Evolutionary conservation across 92 coral and sea anemone genomes (phyloP).

Genomic region (Porites lobata): DNA sequence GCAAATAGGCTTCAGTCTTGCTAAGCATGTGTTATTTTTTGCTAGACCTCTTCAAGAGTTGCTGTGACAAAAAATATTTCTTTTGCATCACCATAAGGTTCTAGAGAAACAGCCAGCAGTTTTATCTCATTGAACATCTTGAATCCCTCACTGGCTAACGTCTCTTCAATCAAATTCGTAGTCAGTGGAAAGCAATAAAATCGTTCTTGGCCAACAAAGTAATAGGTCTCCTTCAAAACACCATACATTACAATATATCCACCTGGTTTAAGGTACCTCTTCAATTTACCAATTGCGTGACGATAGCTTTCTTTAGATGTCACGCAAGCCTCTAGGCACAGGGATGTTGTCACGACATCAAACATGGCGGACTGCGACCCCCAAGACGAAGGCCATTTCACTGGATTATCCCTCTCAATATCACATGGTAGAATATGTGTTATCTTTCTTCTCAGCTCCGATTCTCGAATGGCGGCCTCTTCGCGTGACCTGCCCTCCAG

Average conservation of each 20-base stretch:
- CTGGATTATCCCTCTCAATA: slow-evolving; percentile 37
- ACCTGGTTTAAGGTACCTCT: slow-evolving; percentile 60
- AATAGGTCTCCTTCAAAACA: slow-evolving; percentile 47
- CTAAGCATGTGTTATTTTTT: no score
- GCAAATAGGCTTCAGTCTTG: no score
- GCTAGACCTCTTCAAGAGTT: neutral
- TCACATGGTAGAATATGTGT: slow-evolving; percentile 69
- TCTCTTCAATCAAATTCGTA: slow-evolving; percentile 47
- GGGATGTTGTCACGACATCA: slow-evolving; percentile 69
- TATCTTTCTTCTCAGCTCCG: slow-evolving; percentile 55
- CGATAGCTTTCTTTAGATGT: slow-evolving; percentile 55
- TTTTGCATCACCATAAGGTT: neutral
- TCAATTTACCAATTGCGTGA: slow-evolving; percentile 55
- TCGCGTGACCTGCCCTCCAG: slow-evolving; percentile 50
- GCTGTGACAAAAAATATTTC: neutral
- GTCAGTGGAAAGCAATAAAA: slow-evolving; percentile 50
- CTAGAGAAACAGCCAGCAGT: neutral
- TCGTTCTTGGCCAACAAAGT: slow-evolving; percentile 47
- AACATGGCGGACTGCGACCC: slow-evolving; percentile 6
- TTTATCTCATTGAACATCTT: slow-evolving; percentile 5
- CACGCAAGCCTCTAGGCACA: slow-evolving; percentile 74
- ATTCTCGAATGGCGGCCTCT: slow-evolving; percentile 43
- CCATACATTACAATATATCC: slow-evolving; percentile 63
- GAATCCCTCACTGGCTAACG: slow-evolving; percentile 61
- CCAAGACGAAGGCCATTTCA: slow-evolving; percentile 40